A percentile compares a stretch with the other conserved stretches of the same genome.
phyloP scores from a whole-genome alignment of 2,113 vertebrate species.

The Grammomys surdaster region DNA sequence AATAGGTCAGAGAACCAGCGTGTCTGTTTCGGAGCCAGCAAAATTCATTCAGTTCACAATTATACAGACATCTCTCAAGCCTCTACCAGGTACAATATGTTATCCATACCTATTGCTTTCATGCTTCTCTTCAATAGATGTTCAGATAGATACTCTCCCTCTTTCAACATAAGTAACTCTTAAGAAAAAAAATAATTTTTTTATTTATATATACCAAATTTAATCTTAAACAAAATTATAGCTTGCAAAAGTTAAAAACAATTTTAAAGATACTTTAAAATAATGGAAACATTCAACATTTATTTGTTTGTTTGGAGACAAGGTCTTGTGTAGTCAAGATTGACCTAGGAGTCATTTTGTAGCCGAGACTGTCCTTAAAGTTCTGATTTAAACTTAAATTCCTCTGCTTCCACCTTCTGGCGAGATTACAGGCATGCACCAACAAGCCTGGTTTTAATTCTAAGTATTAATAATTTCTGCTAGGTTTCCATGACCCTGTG shows the following conservation, averaged over 20 bases:
- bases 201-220: slow-evolving; percentile 5
- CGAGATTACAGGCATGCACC: not conserved
- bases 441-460: not conserved
- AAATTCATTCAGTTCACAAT: slow-evolving; percentile 86
- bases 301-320: not conserved
- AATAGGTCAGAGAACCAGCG: slow-evolving; percentile 83
- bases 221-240: slow-evolving; percentile 25
- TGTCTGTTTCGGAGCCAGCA: slow-evolving; percentile 85
- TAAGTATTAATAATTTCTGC: slow-evolving; percentile 1
- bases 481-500: not conserved
- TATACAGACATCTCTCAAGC: slow-evolving; percentile 86
- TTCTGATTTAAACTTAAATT: not conserved
- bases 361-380: not conserved
- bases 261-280: not conserved
- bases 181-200: slow-evolving; percentile 37
- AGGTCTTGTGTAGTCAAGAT: not conserved
- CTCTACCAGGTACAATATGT: slow-evolving; percentile 86
- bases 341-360: not conserved
- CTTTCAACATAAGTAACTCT: not conserved
- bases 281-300: not conserved
- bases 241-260: not conserved
- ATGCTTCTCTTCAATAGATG: not conserved
- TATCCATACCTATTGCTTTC: not conserved
- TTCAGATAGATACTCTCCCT: not conserved
- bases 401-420: not conserved